Percentiles rank a stretch among this genome's conserved stretches.
These are phyloP conservation scores for Emydocephalus ijimae DNA, from an alignment of 2,113 vertebrate species.

Conservation along the genomic window DNA sequence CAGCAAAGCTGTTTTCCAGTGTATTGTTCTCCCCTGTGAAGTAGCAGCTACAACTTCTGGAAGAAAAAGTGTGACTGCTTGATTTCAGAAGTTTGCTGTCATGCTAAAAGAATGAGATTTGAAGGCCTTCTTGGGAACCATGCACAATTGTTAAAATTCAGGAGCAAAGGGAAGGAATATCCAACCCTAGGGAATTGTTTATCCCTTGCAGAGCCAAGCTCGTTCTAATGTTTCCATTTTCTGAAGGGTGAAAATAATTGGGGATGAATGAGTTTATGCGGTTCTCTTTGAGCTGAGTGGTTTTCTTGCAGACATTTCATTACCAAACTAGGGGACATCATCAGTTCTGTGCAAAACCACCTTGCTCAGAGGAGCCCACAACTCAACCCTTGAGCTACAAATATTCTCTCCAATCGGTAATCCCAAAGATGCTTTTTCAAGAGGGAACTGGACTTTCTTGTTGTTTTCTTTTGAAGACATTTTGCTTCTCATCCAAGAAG, in stretches of 20 bases:
- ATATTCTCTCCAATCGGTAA: not conserved
- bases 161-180: not conserved
- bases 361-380: not conserved
- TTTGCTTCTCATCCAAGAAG: too few species aligned
- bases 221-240: not conserved
- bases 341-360: not conserved
- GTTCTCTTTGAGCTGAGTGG: not conserved
- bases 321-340: not conserved
- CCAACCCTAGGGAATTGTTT: not conserved
- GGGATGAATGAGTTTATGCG: not conserved
- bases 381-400: not conserved
- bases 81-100: constrained; percentile 9
- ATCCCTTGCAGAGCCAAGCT: not conserved
- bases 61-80: not conserved
- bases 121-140: not conserved
- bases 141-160: not conserved
- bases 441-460: too few species aligned
- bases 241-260: not conserved
- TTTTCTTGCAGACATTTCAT: not conserved
- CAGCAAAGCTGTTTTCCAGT: constrained; percentile 5
- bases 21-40: not conserved
- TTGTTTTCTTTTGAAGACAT: too few species aligned
- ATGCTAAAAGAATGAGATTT: accelerated
- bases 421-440: too few species aligned
- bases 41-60: not conserved